Evolutionary conservation across 2,113 vertebrate genomes (phyloP).

Genomic region (Cavia aperea): DNA sequence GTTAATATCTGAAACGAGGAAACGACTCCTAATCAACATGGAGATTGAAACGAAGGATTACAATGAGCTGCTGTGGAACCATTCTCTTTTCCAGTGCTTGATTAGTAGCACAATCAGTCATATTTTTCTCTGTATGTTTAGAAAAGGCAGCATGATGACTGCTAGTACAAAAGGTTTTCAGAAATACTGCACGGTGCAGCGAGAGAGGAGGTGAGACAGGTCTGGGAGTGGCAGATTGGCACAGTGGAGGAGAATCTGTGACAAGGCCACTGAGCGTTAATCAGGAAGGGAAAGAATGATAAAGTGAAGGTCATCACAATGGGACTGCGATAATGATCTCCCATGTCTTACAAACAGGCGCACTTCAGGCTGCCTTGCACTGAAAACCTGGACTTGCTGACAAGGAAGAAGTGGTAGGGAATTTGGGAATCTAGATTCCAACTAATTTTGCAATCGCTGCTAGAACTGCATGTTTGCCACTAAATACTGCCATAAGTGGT

Average conservation of each 20-base stretch:
- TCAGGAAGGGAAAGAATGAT: conserved; percentile 37
- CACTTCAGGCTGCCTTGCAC: neutral
- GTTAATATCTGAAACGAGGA: conserved; percentile 81
- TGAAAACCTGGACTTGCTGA: conserved; percentile 8
- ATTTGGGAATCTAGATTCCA: neutral
- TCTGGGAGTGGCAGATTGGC: neutral
- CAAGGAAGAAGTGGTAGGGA: neutral
- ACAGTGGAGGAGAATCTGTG: neutral
- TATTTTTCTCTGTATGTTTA: neutral
- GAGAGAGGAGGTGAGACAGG: neutral
- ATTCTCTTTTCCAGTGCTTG: neutral
- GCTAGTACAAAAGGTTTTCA: conserved; percentile 3
- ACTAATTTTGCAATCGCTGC: neutral
- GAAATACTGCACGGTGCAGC: neutral
- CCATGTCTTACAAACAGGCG: conserved; percentile 27
- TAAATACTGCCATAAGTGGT: neutral
- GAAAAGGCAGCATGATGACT: neutral
- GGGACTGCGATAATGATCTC: neutral
- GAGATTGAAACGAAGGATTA: neutral
- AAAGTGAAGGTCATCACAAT: conserved; percentile 44
- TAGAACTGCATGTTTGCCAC: neutral
- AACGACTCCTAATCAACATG: conserved; percentile 82
- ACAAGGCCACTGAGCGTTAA: neutral
- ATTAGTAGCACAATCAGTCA: conserved; percentile 9
- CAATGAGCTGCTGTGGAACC: neutral